Evolutionary conservation across 2,797 vertebrate species (phyloP).

Genomic region (Alectoris magna): DNA sequence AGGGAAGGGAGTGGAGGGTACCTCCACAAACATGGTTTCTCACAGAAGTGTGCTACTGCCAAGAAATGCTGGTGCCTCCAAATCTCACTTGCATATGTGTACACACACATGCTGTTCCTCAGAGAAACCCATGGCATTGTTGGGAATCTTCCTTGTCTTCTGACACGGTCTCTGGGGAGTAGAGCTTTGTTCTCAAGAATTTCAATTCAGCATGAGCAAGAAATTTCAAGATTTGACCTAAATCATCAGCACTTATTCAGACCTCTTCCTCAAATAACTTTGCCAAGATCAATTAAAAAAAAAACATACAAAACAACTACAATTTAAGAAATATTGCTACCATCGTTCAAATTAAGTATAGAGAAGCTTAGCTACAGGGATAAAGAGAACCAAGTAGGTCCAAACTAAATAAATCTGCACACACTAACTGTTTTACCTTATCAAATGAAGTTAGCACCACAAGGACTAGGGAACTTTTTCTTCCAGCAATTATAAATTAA

Average conservation of each 20-base stretch:
- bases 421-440: not conserved
- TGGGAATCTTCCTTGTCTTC: not conserved
- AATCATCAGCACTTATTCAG: not conserved
- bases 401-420: not conserved
- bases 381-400: not conserved
- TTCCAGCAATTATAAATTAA: not conserved
- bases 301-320: constrained; percentile 21
- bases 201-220: not conserved
- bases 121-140: not conserved
- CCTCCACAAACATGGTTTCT: not conserved
- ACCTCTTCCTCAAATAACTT: constrained; percentile 3
- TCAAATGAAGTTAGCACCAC: not conserved
- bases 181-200: not conserved
- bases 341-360: not conserved
- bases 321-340: not conserved
- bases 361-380: not conserved
- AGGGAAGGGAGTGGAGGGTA: not conserved
- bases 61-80: not conserved
- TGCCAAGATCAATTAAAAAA: constrained; percentile 32
- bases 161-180: not conserved
- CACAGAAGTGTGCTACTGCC: not conserved
- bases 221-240: not conserved
- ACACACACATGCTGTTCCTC: not conserved
- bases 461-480: not conserved
- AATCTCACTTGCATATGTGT: not conserved